Evolutionary conservation across 2,113 vertebrate genomes (phyloP), one percentile per base, ranked within the genome.

Genomic region (Syngnathoides biaculeatus): DNA sequence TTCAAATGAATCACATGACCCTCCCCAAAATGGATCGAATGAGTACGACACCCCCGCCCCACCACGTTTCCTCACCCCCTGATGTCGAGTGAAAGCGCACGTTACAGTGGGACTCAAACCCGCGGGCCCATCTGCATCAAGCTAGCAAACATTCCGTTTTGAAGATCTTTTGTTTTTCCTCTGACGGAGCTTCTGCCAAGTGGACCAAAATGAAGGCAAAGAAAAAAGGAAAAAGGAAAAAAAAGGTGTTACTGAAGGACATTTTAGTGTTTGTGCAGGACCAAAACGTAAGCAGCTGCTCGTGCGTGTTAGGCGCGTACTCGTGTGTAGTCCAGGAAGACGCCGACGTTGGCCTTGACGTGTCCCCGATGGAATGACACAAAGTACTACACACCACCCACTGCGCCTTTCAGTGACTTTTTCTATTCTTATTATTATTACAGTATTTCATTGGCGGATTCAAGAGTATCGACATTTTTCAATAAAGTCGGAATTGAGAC

Each of bases 391-490:
- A 9, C 53, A 15, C 26, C 8, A 26, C 17, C 26, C 26, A 57
- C 55, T 57, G 69, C 69, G 69, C 72, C 77, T 65, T 67, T 67
- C 69, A 79, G 45, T 64, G 58, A 43, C 10, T 60, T 66, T 69
- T 81, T 56, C 20, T 17, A 62, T 62, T 62, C 4, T 62, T 62
- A 38, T 80, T 80, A 69, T 87, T 75, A 79, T 73, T 75, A 86
- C 87, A 90, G 86, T 90, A 90, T 90, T 89, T 79, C 73, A 85
- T 26, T 75, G 67, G 78, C 84, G 66, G 71, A 88, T 87, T 78
- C 79, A 84, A 86, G 65, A 85, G 75, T 76, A 75, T 84, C 78
- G 71, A 78, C 72, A 81, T 89, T 84, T 88, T 81, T 86, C 57
- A 90, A 90, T 90, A 90, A 90, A 90, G 84, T 83, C 65, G 60